Conservation (phyloP, 2,113 vertebrate species). For the Melospiza georgiana region DNA sequence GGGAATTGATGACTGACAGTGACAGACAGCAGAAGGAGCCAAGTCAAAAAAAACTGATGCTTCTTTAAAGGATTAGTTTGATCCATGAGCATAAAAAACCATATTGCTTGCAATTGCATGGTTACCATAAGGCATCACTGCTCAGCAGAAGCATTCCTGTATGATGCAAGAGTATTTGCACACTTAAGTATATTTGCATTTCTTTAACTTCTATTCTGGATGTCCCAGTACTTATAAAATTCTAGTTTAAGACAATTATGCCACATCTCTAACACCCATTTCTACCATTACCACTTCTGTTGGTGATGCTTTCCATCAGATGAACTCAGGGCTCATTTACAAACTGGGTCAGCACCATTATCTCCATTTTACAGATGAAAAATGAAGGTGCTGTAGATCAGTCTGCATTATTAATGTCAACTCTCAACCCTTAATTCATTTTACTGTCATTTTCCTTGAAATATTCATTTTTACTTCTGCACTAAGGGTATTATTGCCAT, state of each 20-base stretch:
- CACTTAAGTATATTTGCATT: not conserved
- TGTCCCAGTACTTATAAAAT: not conserved
- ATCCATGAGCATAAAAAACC: not conserved
- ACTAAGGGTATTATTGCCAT: constrained; percentile 33
- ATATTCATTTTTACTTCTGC: constrained; percentile 57
- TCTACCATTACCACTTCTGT: not conserved
- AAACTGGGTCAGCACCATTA: constrained; percentile 42
- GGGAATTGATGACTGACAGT: not conserved
- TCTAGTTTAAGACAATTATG: not conserved
- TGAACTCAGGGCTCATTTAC: constrained; percentile 44
- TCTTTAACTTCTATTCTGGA: not conserved
- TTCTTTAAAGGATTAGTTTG: not conserved
- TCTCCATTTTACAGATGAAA: constrained; percentile 53
- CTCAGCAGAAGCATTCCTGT: not conserved
- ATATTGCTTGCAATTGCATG: not conserved
- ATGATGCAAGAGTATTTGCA: not conserved
- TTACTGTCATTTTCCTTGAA: constrained; percentile 57
- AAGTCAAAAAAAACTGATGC: not conserved
- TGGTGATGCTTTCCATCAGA: constrained; percentile 1
- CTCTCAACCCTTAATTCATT: constrained; percentile 58
- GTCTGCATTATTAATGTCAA: constrained; percentile 60
- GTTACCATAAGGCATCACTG: not conserved
- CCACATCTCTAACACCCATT: not conserved
- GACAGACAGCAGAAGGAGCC: not conserved
- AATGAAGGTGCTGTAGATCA: constrained; percentile 49